phyloP scores from a whole-genome alignment of 2,888 invertebrate species.

The Xanthorhoe designata region DNA sequence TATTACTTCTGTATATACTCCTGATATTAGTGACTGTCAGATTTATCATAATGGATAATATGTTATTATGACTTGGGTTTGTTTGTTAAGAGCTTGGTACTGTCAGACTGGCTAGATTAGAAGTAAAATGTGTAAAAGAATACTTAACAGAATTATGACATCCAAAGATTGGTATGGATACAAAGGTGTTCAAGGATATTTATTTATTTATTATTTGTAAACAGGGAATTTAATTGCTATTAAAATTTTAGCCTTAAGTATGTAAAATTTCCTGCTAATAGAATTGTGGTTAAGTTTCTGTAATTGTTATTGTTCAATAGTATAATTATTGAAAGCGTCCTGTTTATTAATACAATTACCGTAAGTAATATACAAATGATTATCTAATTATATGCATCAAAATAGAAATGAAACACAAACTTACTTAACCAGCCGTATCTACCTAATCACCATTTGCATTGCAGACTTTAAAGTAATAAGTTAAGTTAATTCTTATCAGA shows the following conservation, averaged over 20 bases:
- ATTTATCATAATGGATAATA: constrained; percentile 44
- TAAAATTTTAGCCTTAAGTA: neutral
- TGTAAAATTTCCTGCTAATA: neutral
- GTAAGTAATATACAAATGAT: neutral
- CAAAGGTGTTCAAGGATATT: neutral
- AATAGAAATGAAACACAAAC: neutral
- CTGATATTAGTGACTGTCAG: constrained; percentile 21
- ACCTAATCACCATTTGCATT: constrained; percentile 14
- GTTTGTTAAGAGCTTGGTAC: neutral
- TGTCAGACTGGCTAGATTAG: neutral
- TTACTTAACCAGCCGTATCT: constrained; percentile 15
- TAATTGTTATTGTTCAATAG: neutral
- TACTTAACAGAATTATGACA: too few relatives aligned
- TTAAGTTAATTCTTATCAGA: constrained; percentile 21
- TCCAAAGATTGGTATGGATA: neutral
- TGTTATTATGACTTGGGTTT: constrained; percentile 30
- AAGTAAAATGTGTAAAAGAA: neutral
- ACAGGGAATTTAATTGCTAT: neutral
- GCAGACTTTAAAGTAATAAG: constrained; percentile 20
- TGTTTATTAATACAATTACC: neutral
- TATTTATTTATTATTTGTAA: neutral
- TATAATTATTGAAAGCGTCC: neutral
- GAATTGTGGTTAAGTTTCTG: neutral
- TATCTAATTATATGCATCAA: neutral
- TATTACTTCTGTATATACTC: neutral